Conservation (phyloP, 2,113 vertebrate species). For the Pardalotus punctatus region DNA sequence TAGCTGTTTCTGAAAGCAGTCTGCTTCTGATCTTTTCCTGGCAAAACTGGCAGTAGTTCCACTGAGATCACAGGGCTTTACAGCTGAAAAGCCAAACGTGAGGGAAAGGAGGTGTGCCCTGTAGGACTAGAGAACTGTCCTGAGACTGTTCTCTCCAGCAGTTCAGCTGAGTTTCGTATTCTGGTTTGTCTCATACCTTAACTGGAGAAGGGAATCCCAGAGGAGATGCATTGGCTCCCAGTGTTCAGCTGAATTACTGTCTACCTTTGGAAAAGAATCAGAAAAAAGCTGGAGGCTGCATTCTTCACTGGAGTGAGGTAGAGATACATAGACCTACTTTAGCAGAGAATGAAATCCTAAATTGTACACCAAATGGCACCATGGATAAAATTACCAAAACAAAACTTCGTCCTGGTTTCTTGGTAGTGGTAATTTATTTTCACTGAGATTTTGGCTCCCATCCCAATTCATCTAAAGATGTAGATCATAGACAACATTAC, state of each 20-base stretch:
- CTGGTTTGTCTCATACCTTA: background rate
- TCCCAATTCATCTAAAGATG: background rate
- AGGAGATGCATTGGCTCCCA: background rate
- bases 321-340: background rate
- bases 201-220: background rate
- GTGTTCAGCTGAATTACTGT: background rate
- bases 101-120: background rate
- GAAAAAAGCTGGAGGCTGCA: background rate
- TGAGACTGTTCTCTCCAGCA: background rate
- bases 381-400: background rate
- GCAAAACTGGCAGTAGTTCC: conserved; percentile 25
- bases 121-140: background rate
- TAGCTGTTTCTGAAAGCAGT: conserved; percentile 2
- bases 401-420: background rate
- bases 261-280: background rate
- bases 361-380: background rate
- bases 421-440: background rate
- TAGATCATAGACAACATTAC: background rate
- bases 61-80: background rate
- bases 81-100: background rate
- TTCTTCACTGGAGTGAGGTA: conserved; percentile 35
- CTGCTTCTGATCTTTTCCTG: background rate
- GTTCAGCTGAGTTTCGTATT: background rate
- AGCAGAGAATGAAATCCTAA: background rate
- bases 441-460: background rate